A percentile compares a stretch with the other conserved stretches of the same genome.
phyloP scores from a whole-genome alignment of 2,797 vertebrate species.

The Dendrocincla tyrannina region DNA sequence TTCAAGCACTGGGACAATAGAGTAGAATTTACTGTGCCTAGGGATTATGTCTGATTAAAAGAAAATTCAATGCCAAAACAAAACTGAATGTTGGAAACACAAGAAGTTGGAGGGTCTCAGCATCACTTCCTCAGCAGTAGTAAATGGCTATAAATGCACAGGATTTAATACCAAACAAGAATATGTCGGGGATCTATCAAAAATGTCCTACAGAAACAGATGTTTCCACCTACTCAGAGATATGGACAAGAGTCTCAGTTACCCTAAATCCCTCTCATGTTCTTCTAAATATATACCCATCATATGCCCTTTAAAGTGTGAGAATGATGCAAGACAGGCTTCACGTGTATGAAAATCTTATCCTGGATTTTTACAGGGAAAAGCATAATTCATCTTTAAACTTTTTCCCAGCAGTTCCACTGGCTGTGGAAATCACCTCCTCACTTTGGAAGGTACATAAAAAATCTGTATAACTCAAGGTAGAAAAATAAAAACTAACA shows the following conservation, averaged over 20 bases:
- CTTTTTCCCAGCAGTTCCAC: background rate
- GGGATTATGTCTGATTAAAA: background rate
- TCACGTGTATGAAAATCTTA: background rate
- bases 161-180: background rate
- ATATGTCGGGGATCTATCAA: background rate
- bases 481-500: background rate
- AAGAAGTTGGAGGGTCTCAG: background rate
- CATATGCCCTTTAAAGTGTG: background rate
- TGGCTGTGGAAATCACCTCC: background rate
- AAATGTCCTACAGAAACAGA: slow-evolving; percentile 14
- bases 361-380: slow-evolving; percentile 9
- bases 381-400: background rate
- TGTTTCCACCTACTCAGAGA: slow-evolving; percentile 31
- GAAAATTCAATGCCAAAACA: background rate
- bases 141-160: background rate
- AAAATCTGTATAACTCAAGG: background rate
- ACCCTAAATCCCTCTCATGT: background rate
- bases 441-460: background rate
- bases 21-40: background rate
- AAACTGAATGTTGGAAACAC: background rate
- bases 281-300: slow-evolving; percentile 24
- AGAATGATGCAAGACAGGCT: slow-evolving; percentile 8
- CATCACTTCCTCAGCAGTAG: background rate
- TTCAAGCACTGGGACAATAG: background rate
- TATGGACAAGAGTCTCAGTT: slow-evolving; percentile 19